Evolutionary conservation across 1,140 invertebrate species (phyloP).

Genomic region (Daktulosphaira vitifoliae): DNA sequence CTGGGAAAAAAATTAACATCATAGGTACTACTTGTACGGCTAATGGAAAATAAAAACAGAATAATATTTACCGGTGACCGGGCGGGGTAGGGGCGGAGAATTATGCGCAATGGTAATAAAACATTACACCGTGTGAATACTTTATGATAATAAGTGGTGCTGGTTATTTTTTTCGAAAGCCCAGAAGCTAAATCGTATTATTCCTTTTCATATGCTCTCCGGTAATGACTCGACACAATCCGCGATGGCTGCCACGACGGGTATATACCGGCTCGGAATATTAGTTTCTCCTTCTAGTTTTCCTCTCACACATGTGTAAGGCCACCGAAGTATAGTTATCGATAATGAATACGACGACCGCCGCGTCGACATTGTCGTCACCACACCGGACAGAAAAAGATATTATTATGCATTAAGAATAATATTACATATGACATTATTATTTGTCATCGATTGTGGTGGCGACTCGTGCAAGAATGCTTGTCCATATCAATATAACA

Average conservation of each 20-base stretch:
- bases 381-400: constrained; percentile 15
- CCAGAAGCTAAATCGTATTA: constrained; percentile 34
- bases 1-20: too few species aligned
- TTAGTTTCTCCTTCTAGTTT: constrained; percentile 13
- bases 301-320: constrained; percentile 16
- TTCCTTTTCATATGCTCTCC: constrained; percentile 9
- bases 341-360: constrained; percentile 30
- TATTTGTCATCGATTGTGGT: constrained; percentile 31
- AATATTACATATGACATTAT: neutral
- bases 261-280: constrained; percentile 20
- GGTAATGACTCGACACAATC: constrained; percentile 33
- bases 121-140: constrained; percentile 19
- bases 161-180: constrained; percentile 12
- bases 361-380: neutral
- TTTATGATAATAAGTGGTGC: constrained; percentile 22
- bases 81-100: too few species aligned
- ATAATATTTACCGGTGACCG: too few species aligned
- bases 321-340: constrained; percentile 29
- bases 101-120: too few species aligned
- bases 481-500: constrained; percentile 16
- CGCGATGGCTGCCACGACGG: too few species aligned
- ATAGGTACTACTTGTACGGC: too few species aligned
- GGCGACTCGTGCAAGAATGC: constrained; percentile 32
- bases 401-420: constrained; percentile 27
- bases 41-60: too few species aligned